These are phyloP conservation scores for Burhinus bistriatus DNA, from an alignment of 2,113 vertebrate genomes.

Conservation along the genomic window DNA sequence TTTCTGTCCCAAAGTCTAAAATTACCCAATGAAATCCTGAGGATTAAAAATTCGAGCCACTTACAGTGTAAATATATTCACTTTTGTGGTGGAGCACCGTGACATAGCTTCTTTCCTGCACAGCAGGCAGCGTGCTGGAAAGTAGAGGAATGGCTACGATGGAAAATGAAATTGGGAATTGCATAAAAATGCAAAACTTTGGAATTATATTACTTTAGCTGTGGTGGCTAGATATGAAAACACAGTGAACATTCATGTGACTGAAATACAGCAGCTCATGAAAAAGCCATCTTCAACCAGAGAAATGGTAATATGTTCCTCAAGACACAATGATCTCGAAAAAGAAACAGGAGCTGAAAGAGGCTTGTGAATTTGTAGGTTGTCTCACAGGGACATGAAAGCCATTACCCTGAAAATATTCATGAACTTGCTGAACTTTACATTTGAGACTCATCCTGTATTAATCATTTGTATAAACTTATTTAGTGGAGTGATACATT, in stretches of 20 bases:
- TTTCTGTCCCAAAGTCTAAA: neutral
- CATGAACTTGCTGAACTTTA: neutral
- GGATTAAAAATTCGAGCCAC: neutral
- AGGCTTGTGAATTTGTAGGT: neutral
- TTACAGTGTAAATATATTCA: neutral
- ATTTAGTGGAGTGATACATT: neutral
- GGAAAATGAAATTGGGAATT: neutral
- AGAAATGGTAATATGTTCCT: neutral
- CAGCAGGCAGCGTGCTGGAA: neutral
- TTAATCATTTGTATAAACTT: neutral
- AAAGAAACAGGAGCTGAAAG: neutral
- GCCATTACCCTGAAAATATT: neutral
- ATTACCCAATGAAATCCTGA: neutral
- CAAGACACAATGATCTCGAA: neutral
- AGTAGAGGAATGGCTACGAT: neutral
- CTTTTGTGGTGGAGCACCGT: rapidly evolving
- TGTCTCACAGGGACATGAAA: neutral
- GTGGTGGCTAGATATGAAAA: neutral
- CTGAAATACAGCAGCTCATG: neutral
- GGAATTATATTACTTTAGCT: neutral
- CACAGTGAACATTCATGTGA: neutral
- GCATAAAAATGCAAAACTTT: neutral
- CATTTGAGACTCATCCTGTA: neutral
- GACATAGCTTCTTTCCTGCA: neutral
- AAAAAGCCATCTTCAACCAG: neutral